A percentile compares a stretch with the other conserved stretches of the same genome.
These are phyloP conservation scores for Amphibalanus amphitrite DNA, from an alignment of 1,140 invertebrate species.

Conservation along the genomic window DNA sequence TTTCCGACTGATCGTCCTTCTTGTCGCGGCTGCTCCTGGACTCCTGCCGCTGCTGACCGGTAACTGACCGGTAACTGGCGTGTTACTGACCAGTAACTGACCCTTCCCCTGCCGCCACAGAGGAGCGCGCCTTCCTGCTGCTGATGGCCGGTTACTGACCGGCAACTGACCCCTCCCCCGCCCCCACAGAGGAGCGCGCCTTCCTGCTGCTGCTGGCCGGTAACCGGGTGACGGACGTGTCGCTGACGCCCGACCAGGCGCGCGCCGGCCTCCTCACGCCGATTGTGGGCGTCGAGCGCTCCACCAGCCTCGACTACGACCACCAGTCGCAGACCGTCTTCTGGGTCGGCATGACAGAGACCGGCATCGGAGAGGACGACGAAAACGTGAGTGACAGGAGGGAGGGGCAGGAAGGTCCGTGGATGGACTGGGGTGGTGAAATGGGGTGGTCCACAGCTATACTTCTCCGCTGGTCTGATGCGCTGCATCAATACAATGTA, in stretches of 20 bases:
- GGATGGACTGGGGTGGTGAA: too few relatives aligned
- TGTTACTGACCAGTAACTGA: constrained; percentile 11
- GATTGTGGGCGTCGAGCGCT: constrained; percentile 76
- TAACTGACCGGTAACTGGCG: not conserved
- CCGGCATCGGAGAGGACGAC: constrained; percentile 41
- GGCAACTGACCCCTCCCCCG: constrained; percentile 7
- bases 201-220: constrained; percentile 83
- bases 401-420: not conserved
- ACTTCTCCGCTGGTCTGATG: too few relatives aligned
- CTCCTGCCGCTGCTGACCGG: constrained; percentile 45
- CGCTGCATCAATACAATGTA: too few relatives aligned
- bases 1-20: not conserved
- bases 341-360: constrained; percentile 49
- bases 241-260: constrained; percentile 49
- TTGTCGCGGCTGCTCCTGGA: too few relatives aligned
- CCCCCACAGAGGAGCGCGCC: constrained; percentile 49
- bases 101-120: constrained; percentile 29
- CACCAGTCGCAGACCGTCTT: constrained; percentile 60
- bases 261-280: constrained; percentile 58
- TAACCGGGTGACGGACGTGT: constrained; percentile 69
- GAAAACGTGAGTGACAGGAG: constrained; percentile 26
- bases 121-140: constrained; percentile 75
- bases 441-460: too few relatives aligned
- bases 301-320: constrained; percentile 80
- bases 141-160: constrained; percentile 20